Base-by-base conservation (phyloP, 2,888 invertebrate genomes). In the Baccha elongata region DNA sequence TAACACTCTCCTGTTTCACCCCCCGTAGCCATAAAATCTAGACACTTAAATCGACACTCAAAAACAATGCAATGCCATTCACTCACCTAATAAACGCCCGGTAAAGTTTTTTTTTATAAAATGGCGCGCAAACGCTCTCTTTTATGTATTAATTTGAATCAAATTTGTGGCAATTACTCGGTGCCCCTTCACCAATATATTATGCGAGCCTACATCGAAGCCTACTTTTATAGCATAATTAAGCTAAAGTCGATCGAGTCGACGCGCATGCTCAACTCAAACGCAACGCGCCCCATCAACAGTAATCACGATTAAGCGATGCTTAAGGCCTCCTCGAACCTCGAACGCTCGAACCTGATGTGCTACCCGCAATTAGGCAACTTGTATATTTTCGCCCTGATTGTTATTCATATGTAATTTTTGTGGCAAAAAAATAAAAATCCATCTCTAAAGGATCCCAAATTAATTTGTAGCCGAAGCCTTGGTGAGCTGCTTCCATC, bases 211-310 rank as follows among this genome's bases (percentile, higher is more conserved):
- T 74, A 69, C 80, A 64, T 75, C 69, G 65, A 76, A 72, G 71
- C 60, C 62, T 67, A 72, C 81, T 67, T 83, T 83, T 83, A 83
- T 83, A 78, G 83, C 83, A 83, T 83, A 83, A 83, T 83, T 83
- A 78, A 78, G 72, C 44, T 23, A 64, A 78, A 72, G 62, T 68
- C 78, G 65, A 81, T 83, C 83, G 67, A 53, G 58, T 37, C 52
- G 42, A 35, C 37, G 72, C 60, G 53, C 76, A 76, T 68, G 83
- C 72, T 53, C 81, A 72, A 50, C 75, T 44, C 44, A 76, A 60
- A 73, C 74, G 69, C 80, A 80, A 68, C 65, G 60, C 74, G 62
- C 60, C 26, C 68, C 62, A 76, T 83, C 81, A 83, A 72, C 83
- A 78, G 68, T 62, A 83, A 83, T 83, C 83, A 83, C 83, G 83